Evolutionary conservation across 2,888 invertebrate genomes (phyloP), one percentile per base, ranked within the genome.

Genomic region (Pocota personata): DNA sequence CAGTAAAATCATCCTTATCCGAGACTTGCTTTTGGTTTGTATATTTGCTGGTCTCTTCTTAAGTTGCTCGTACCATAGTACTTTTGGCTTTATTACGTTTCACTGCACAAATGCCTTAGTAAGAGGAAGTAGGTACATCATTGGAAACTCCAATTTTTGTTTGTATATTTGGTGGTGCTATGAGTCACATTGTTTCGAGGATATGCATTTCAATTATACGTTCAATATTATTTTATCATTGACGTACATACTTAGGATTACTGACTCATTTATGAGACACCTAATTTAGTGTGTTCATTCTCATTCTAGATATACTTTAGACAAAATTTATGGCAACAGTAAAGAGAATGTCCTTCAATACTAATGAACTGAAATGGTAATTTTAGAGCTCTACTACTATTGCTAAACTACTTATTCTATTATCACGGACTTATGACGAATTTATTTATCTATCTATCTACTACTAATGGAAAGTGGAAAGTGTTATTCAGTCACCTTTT

Each of bases 391-490:
- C 10, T 0, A 37, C 12, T 37, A 3, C 16, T 21, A 5, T 5
- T 37, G 8, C 16, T 21, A 5, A n/a, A 24, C 12, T n/a, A 24
- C 2, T 19, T 46, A 8, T 16, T 46, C 46, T 16, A 19, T 14
- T 6, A 2, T 3, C 14, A 1, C 19, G 8, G 46, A 16, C 3
- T 52, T 14, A 40, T 32, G 14, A 58, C 5, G 40, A 14, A 73
- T 58, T 27, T 48, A 40, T 64, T 27, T 48, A 40, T 64, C 27
- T 12, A 48, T 66, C 0, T 12, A 5, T n/a, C 12, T 58, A 16
- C 32, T 1, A 6, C 12, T 24, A 27, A 64, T 73, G 52, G 76
- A 82, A 82, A 82, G 76, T 82, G 76, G 82, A 82, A 82, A 82
- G 82, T 69, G 6, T 55, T 46, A 21, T 48, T 82, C 21, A 37